A percentile compares a stretch with the other conserved stretches of the same genome.
Evolutionary conservation across 2,797 vertebrate species (phyloP).

Genomic region (Taenioides sp.): DNA sequence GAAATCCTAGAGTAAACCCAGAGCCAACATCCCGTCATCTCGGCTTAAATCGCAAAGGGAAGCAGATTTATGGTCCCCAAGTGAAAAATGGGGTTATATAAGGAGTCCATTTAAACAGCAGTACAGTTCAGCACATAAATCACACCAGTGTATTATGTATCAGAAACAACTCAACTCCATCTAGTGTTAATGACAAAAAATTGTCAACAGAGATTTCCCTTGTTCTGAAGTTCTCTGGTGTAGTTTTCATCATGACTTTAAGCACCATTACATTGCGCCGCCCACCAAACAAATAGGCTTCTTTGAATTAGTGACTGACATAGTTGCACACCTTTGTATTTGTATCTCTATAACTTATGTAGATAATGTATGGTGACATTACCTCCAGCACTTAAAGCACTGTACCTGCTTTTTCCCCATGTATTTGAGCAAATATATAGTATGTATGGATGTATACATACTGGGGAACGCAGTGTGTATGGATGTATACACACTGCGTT

Average conservation of each 20-base stretch:
- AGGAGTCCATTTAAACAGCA: slow-evolving; percentile 10
- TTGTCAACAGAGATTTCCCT: slow-evolving; percentile 36
- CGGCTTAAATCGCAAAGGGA: slow-evolving; percentile 14
- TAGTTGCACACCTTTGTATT: too few relatives aligned
- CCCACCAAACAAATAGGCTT: slow-evolving; percentile 32
- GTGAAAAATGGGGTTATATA: slow-evolving; percentile 18
- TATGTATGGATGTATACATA: too few relatives aligned
- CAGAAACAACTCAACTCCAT: slow-evolving; percentile 42
- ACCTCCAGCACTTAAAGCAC: too few relatives aligned
- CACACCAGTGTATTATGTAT: slow-evolving; percentile 17
- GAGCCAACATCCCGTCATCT: slow-evolving; percentile 3
- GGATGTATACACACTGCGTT: too few relatives aligned
- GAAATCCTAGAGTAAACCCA: not conserved
- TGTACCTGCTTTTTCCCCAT: too few relatives aligned
- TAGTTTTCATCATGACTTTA: slow-evolving; percentile 49
- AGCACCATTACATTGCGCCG: slow-evolving; percentile 45
- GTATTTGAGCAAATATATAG: too few relatives aligned
- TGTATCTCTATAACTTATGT: too few relatives aligned
- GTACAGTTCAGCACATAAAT: slow-evolving; percentile 30
- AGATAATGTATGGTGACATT: too few relatives aligned
- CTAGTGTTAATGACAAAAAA: slow-evolving; percentile 44
- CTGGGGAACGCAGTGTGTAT: too few relatives aligned
- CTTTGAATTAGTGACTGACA: slow-evolving; percentile 21
- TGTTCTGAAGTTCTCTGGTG: slow-evolving; percentile 30
- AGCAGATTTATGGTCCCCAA: slow-evolving; percentile 17